Conservation (phyloP, 2,888 invertebrate species). For the Cephus nigrinus region DNA sequence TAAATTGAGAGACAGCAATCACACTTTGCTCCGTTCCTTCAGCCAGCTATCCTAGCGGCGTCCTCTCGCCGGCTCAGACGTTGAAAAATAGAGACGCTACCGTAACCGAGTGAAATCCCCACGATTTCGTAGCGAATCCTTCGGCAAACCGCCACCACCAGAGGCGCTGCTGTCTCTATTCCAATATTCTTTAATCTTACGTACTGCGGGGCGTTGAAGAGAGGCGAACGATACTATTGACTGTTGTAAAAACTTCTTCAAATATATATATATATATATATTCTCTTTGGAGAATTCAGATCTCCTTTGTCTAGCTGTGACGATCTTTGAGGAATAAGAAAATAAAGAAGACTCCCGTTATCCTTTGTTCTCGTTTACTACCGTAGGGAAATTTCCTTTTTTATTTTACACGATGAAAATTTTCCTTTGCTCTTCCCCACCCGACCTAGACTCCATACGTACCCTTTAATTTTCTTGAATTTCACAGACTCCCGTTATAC, state of each 20-base stretch:
- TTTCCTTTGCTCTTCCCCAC: not conserved
- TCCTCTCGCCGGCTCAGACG: not conserved
- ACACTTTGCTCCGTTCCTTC: not conserved
- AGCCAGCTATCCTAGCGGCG: not conserved
- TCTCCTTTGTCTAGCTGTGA: not conserved
- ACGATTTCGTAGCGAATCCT: not conserved
- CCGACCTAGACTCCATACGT: not conserved
- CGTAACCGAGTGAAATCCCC: not conserved
- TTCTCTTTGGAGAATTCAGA: not conserved
- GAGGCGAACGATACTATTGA: too few relatives aligned
- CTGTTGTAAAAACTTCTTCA: too few relatives aligned
- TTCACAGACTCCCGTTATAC: not conserved
- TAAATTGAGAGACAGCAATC: constrained; percentile 6
- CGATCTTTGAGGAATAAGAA: not conserved
- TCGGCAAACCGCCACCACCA: not conserved
- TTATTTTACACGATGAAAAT: not conserved
- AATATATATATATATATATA: too few relatives aligned
- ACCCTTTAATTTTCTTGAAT: not conserved
- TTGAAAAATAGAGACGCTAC: constrained; percentile 3
- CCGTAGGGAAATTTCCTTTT: not conserved
- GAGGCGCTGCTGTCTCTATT: not conserved
- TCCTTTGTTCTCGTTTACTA: not conserved
- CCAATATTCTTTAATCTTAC: too few relatives aligned
- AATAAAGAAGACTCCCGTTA: not conserved
- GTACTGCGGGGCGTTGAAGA: too few relatives aligned